Evolutionary conservation across 2,888 invertebrate species (phyloP).

Genomic region (Conistra vaccinii): DNA sequence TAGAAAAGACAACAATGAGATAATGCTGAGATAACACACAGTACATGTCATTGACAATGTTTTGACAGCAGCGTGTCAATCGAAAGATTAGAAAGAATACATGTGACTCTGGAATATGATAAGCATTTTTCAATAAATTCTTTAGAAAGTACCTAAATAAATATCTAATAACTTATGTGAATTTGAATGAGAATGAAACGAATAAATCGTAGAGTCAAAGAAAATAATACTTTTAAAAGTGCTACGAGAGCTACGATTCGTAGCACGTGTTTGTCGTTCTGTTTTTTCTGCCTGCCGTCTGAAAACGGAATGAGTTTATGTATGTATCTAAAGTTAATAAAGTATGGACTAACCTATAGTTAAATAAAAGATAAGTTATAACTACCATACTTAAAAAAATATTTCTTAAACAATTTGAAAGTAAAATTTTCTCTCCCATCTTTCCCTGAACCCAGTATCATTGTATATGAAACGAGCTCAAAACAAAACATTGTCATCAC

Average conservation of each 20-base stretch:
- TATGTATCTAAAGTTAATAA: neutral
- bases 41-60: slow-evolving; percentile 21
- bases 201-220: neutral
- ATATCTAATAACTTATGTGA: neutral
- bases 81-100: slow-evolving; percentile 10
- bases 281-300: neutral
- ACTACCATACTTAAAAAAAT: neutral
- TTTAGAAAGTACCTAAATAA: neutral
- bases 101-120: slow-evolving; percentile 23
- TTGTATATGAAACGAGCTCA: neutral
- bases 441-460: neutral
- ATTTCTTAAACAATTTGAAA: neutral
- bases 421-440: neutral
- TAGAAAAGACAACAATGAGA: neutral
- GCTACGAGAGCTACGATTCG: neutral
- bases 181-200: neutral
- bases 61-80: slow-evolving; percentile 25
- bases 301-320: neutral
- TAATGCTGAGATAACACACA: slow-evolving; percentile 13
- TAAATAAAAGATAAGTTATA: too few species aligned
- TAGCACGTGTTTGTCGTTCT: neutral
- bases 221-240: neutral
- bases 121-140: neutral
- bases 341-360: neutral
- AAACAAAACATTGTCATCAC: neutral